Base-by-base conservation (phyloP, 2,888 invertebrate species). In the Torymus auratus region DNA sequence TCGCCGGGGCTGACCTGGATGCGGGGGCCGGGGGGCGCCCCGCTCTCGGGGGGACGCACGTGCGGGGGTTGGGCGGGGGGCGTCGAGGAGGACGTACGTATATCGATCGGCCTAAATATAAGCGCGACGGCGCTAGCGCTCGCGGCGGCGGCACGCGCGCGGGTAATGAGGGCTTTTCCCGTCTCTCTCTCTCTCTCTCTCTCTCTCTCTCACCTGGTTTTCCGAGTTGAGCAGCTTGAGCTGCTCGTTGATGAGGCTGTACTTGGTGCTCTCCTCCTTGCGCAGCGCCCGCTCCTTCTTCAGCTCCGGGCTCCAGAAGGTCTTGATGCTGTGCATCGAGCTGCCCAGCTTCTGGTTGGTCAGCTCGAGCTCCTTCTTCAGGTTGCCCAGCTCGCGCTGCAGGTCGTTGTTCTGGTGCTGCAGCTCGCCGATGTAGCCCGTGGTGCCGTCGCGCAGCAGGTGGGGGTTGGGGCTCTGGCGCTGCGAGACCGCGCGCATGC, bases 241-340 rank as follows among this genome's bases (percentile, higher is more conserved):
- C 92, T 98, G 98, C 92, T 99, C 98, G 91, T 97, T 98, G 91
- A 98, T 96, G 91, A 98, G 94, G 91, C 96, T 96, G 93, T 98
- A 98, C 92, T 98, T 98, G 89, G 98, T 97, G 91, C 97, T 97
- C 92, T 99, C 99, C 92, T 99, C 99, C 91, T 99, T 99, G 86
- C 99, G 93, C 87, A 99, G 91, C 72, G 98, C 97, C 84, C 99
- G 93, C 92, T 99, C 99, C 92, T 99, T 98, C 93, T 99, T 99
- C 91, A 99, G 93, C 92, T 99, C 99, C 20, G 99, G 99, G 91
- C 98, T 98, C 99, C 99, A 99, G 92, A 99, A 99, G 77, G 99
- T 99, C 93, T 99, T 99, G 92, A 99, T 99, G 92, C 98, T 98
- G 92, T 99, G 99, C 99, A 99, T 99, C 88, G 97, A 97, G 90